phyloP scores from a whole-genome alignment of 2,797 vertebrate species.

The Gephyroberyx darwinii region DNA sequence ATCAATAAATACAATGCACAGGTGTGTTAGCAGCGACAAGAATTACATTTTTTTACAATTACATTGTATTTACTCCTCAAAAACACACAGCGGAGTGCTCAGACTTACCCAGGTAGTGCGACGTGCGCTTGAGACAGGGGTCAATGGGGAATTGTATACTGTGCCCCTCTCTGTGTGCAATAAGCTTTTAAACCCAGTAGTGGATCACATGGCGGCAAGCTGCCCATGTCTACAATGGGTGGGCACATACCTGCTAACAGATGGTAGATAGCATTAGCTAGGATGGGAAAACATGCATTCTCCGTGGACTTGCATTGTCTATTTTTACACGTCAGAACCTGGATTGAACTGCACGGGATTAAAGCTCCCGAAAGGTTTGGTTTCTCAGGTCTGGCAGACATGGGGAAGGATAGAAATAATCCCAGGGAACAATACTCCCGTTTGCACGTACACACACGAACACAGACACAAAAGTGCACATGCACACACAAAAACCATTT shows the following conservation, averaged over 20 bases:
- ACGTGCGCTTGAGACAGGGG: slow-evolving; percentile 32
- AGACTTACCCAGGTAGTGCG: slow-evolving; percentile 66
- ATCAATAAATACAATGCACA: slow-evolving; percentile 16
- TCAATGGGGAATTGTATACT: slow-evolving; percentile 54
- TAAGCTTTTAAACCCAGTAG: slow-evolving; percentile 81
- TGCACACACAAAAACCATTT: neutral
- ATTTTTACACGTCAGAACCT: slow-evolving; percentile 74
- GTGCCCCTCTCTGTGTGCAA: slow-evolving; percentile 51
- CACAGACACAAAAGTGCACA: too few species aligned
- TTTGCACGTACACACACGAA: slow-evolving; percentile 10
- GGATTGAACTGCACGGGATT: slow-evolving; percentile 50
- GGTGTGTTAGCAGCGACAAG: neutral
- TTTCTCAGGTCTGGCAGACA: slow-evolving; percentile 27
- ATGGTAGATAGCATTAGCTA: slow-evolving; percentile 68
- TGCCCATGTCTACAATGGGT: slow-evolving; percentile 72
- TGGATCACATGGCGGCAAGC: slow-evolving; percentile 78
- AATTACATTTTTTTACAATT: neutral
- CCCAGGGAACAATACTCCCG: slow-evolving; percentile 37
- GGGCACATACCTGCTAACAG: slow-evolving; percentile 78
- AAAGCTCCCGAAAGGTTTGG: slow-evolving; percentile 44
- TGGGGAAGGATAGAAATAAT: slow-evolving; percentile 44
- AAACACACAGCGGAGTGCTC: neutral
- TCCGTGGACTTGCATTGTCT: slow-evolving; percentile 68
- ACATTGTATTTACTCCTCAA: neutral
- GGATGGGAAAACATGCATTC: slow-evolving; percentile 72